A percentile compares a stretch with the other conserved stretches of the same genome.
These are phyloP conservation scores for Aselliscus stoliczkanus DNA, from an alignment of 2,797 vertebrate species.

Conservation along the genomic window DNA sequence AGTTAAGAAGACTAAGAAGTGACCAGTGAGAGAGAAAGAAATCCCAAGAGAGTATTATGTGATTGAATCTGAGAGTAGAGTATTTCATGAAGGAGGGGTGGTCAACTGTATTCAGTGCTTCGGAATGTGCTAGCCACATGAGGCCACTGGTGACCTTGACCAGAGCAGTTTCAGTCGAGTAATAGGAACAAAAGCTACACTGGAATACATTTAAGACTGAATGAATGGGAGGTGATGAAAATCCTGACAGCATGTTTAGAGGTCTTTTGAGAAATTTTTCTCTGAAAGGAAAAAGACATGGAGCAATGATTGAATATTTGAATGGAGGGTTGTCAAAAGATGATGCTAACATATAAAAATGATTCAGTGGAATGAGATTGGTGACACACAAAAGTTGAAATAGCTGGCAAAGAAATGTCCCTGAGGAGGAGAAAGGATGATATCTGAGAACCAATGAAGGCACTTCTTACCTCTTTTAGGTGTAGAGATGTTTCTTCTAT, in stretches of 20 bases:
- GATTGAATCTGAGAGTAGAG: background rate
- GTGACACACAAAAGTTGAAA: background rate
- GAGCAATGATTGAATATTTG: background rate
- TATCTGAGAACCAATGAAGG: background rate
- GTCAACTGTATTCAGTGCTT: background rate
- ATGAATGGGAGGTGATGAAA: background rate
- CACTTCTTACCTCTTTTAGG: background rate
- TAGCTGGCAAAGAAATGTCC: background rate
- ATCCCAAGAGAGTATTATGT: too few species aligned
- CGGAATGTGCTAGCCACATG: background rate
- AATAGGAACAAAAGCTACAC: background rate
- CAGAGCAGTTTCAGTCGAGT: background rate
- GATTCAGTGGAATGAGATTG: background rate
- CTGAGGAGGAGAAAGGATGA: background rate
- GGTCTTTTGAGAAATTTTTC: background rate
- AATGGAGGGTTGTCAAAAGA: background rate
- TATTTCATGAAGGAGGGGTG: background rate
- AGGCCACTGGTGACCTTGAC: background rate
- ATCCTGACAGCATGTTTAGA: background rate
- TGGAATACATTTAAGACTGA: background rate
- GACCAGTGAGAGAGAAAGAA: background rate
- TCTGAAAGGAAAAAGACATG: conserved; percentile 2
- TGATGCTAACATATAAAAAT: background rate
- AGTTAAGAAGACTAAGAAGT: background rate
- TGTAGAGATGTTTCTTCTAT: background rate